Evolutionary conservation across 2,888 invertebrate species (phyloP).

Genomic region (Taenaris catops): DNA sequence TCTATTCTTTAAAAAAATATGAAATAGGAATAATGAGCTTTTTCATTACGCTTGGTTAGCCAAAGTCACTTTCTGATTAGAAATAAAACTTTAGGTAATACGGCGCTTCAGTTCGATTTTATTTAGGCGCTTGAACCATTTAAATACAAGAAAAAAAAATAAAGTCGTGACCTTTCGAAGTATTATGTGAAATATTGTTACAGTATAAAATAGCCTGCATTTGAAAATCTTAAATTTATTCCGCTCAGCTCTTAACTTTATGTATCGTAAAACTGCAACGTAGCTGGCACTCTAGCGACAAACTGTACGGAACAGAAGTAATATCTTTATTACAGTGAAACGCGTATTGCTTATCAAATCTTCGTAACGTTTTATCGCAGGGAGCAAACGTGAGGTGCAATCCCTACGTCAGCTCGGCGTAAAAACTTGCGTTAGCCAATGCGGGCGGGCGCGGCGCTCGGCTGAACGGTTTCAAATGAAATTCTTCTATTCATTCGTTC

Average conservation of each 20-base stretch:
- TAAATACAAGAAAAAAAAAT: too few species aligned
- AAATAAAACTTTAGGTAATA: too few species aligned
- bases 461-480: conserved; percentile 60
- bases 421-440: conserved; percentile 25
- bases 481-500: conserved; percentile 67
- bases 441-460: conserved; percentile 40
- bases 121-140: too few species aligned
- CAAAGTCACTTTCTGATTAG: too few species aligned
- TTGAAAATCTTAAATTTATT: conserved; percentile 39
- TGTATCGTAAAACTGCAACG: conserved; percentile 50
- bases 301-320: conserved; percentile 33
- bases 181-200: conserved; percentile 27
- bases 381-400: conserved; percentile 25
- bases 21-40: too few species aligned
- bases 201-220: conserved; percentile 30
- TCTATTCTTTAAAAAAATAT: too few species aligned
- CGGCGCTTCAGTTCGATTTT: too few species aligned
- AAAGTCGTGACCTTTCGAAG: conserved; percentile 13
- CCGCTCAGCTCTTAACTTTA: conserved; percentile 43
- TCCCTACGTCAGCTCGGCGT: conserved; percentile 13
- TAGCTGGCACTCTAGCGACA: conserved; percentile 27
- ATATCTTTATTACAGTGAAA: conserved; percentile 32
- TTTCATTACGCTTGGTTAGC: too few species aligned
- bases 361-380: conserved; percentile 33
- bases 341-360: conserved; percentile 30